These are phyloP conservation scores for Drosophila affinis DNA, from an alignment of 2,888 invertebrate genomes.

Conservation along the genomic window DNA sequence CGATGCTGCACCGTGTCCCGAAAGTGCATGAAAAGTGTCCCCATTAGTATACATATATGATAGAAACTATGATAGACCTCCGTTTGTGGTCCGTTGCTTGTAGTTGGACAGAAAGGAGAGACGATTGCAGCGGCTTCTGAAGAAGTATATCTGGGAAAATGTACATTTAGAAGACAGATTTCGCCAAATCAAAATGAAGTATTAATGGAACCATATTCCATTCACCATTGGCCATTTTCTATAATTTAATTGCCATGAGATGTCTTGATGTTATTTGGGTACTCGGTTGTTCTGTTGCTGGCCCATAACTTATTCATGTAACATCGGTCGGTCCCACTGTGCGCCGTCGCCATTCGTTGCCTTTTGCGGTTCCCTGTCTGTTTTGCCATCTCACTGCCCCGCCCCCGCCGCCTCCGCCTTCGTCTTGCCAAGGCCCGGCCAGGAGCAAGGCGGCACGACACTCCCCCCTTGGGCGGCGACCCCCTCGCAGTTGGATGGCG, in stretches of 20 bases:
- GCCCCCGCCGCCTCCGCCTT: neutral
- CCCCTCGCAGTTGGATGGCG: conserved; percentile 53
- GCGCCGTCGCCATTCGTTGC: conserved; percentile 20
- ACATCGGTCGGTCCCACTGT: conserved; percentile 21
- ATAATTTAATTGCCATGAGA: too few relatives aligned
- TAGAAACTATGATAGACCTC: too few relatives aligned
- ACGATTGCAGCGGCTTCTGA: too few relatives aligned
- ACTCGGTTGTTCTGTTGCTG: too few relatives aligned
- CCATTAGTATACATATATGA: too few relatives aligned
- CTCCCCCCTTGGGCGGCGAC: conserved; percentile 9
- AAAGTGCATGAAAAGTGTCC: too few relatives aligned
- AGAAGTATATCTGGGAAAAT: neutral
- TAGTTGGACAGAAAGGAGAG: too few relatives aligned
- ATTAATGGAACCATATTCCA: too few relatives aligned
- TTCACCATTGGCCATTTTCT: too few relatives aligned
- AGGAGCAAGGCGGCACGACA: conserved; percentile 2
- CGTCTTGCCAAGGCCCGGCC: conserved; percentile 1
- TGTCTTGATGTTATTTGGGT: too few relatives aligned
- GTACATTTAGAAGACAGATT: neutral
- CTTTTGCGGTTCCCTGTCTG: conserved; percentile 33
- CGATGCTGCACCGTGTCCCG: conserved; percentile 28
- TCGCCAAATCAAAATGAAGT: too few relatives aligned
- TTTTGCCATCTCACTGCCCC: conserved; percentile 13
- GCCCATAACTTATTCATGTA: neutral
- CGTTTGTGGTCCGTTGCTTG: too few relatives aligned